Base-by-base conservation (phyloP, 1,140 invertebrate genomes). In the Pogonomyrmex californicus region DNA sequence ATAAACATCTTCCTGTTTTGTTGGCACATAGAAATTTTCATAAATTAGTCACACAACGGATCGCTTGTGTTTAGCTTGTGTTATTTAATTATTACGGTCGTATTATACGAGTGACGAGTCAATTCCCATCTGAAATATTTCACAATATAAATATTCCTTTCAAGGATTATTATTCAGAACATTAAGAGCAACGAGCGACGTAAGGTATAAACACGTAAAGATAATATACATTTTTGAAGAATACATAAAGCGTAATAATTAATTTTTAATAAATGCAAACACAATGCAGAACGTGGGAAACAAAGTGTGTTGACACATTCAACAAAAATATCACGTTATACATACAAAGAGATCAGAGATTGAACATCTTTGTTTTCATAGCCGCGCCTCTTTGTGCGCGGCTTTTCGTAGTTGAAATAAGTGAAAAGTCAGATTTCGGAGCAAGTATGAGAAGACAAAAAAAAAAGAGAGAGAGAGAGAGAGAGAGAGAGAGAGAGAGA, bases 1-100 rank as follows among this genome's bases (percentile, higher is more conserved):
- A 75, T 56, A 9, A 56, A 12, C n/a, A 4, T 73, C 10, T 71
- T 75, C 51, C 51, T 56, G 51, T 75, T 75, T 70, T 51, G 68
- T 33, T 75, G 33, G 49, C 33, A 4, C 56, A 75, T 17, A 36
- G 0, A 23, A 75, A 73, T 23, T 41, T 56, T 36, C 51, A 75
- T 58, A 75, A 23, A n/a, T 49, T 23, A 12, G 36, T 56, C 38
- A 30, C 23, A 23, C 23, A 23, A 23, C 23, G 23, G 0, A 23
- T 23, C 23, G 23, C 23, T 23, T 23, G 23, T 23, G 23, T 23
- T 23, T 23, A 23, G 23, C 23, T 23, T 23, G 23, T 23, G 23
- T 23, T 23, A 0, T 23, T 23, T 23, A 23, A 0, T 23, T 23
- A 23, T 23, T 23, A 23, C 23, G 23, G 23, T 23, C 7, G 30